phyloP scores from a whole-genome alignment of 30 jellyfish, hydroid and myxozoan genomes.

The Euphysa ruthae region DNA sequence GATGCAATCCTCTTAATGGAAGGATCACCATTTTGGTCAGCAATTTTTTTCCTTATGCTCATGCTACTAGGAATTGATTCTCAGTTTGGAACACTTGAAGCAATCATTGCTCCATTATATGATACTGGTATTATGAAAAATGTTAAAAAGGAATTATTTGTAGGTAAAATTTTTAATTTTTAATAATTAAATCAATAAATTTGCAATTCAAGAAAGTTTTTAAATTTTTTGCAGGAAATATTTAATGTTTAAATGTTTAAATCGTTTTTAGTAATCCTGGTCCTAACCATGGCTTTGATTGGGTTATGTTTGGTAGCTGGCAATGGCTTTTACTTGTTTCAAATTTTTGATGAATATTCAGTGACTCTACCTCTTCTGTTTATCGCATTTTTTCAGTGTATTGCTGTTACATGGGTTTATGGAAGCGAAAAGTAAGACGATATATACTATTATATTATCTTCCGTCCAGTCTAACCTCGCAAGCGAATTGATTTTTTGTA shows the following conservation, averaged over 20 bases:
- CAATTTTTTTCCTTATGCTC: slow-evolving; percentile 80
- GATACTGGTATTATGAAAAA: slow-evolving; percentile 79
- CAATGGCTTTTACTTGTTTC: slow-evolving; percentile 85
- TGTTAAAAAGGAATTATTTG: slow-evolving; percentile 72
- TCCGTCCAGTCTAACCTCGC: background rate
- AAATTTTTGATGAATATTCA: slow-evolving; percentile 91
- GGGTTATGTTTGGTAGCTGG: too few relatives aligned
- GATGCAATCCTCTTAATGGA: slow-evolving; percentile 95
- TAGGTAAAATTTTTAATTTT: slow-evolving; percentile 66
- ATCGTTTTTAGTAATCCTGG: too few relatives aligned
- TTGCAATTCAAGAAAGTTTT: too few relatives aligned
- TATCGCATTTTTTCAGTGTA: slow-evolving; percentile 80
- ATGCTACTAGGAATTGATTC: slow-evolving; percentile 90
- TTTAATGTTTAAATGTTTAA: too few relatives aligned
- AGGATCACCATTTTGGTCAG: slow-evolving; percentile 95
- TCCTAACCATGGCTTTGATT: too few relatives aligned
- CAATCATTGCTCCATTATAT: slow-evolving; percentile 91
- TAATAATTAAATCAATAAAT: too few relatives aligned
- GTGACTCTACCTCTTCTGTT: slow-evolving; percentile 86
- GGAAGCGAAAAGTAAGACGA: slow-evolving; percentile 69
- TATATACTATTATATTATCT: background rate
- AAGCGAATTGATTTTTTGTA: background rate
- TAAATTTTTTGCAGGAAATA: too few relatives aligned
- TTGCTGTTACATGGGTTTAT: slow-evolving; percentile 91
- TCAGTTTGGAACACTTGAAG: slow-evolving; percentile 92